Base-by-base conservation (phyloP, 1,140 invertebrate species). In the Lepidurus couesii region DNA sequence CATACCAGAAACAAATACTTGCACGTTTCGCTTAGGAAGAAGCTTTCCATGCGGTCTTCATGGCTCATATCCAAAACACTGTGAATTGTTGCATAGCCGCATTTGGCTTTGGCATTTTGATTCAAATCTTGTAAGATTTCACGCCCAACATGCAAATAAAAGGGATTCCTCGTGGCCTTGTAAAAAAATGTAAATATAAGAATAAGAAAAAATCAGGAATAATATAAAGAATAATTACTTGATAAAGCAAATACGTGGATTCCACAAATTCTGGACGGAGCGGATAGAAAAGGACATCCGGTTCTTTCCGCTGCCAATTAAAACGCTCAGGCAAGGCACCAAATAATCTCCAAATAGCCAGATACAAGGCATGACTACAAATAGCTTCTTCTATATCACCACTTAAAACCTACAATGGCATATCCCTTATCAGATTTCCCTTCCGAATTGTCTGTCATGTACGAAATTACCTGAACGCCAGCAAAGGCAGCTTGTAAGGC, bases 341-440 rank as follows among this genome's bases (percentile, higher is more conserved):
- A 83, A 89, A 92, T 80, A 88, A 85, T 82, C 88, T 86, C 91
- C 91, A 92, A 77, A 92, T 88, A 26, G 87, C 84, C 83, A 89
- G 90, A 83, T 90, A 91, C 13, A 92, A 83, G 11, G 90, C 90
- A 84, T 92, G 91, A 21, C 86, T 65, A 65, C 53, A 65, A 21
- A 92, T 91, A 8, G 91, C 91, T 84, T 92, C 91, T 81, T 91
- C 90, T 77, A 92, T 85, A 84, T 92, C 90, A 79, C 91, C 91
- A 84, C 88, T 86, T 73, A 92, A 82, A 13, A 91, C 88, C 88
- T 90, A 82, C 74, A 79, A 42, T 8, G 7, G 74, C 10, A 34
- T n/a, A 82, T 74, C 13, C 73, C 10, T 47, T 47, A 34, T 3
- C 6, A 10, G 4, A 1, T 47, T 13, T 9, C 9, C 21, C 42